A percentile compares a stretch with the other conserved stretches of the same genome.
These are phyloP conservation scores for Carabus problematicus DNA, from an alignment of 2,888 invertebrate species.

Conservation along the genomic window DNA sequence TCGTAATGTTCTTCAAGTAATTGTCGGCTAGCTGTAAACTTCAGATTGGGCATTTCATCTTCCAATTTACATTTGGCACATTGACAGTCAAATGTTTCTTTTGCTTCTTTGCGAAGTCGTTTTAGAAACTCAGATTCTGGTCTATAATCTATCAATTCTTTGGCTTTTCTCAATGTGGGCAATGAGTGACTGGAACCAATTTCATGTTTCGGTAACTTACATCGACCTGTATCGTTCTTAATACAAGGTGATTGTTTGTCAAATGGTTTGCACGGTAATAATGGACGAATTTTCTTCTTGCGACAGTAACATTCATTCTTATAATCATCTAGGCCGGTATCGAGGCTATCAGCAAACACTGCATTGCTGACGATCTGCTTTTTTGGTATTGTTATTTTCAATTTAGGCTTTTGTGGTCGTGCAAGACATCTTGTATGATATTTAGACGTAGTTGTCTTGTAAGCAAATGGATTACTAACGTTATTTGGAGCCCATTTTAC, in stretches of 20 bases:
- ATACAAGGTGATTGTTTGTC: background rate
- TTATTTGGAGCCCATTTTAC: too few species aligned
- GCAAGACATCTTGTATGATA: slow-evolving; percentile 10
- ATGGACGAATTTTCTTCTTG: slow-evolving; percentile 8
- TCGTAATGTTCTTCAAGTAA: slow-evolving; percentile 24
- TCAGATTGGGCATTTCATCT: slow-evolving; percentile 11
- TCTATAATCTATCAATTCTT: slow-evolving; percentile 23
- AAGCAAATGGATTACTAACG: too few species aligned
- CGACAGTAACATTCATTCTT: slow-evolving; percentile 34
- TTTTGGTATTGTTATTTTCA: background rate
- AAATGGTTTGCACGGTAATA: slow-evolving; percentile 21
- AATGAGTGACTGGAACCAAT: background rate
- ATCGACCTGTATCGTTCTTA: background rate
- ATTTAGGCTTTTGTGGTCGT: slow-evolving; percentile 8
- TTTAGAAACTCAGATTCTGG: slow-evolving; percentile 28
- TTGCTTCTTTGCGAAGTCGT: slow-evolving; percentile 14
- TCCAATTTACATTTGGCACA: slow-evolving; percentile 19
- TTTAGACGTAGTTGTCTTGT: background rate
- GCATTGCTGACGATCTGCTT: slow-evolving; percentile 6
- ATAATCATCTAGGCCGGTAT: background rate
- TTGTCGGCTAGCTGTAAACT: slow-evolving; percentile 18
- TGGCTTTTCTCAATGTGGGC: slow-evolving; percentile 11
- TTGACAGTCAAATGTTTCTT: slow-evolving; percentile 11
- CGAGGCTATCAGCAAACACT: background rate
- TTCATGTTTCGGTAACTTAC: background rate